These are phyloP conservation scores for Yponomeuta cagnagella DNA, from an alignment of 2,888 invertebrate species.

Conservation along the genomic window DNA sequence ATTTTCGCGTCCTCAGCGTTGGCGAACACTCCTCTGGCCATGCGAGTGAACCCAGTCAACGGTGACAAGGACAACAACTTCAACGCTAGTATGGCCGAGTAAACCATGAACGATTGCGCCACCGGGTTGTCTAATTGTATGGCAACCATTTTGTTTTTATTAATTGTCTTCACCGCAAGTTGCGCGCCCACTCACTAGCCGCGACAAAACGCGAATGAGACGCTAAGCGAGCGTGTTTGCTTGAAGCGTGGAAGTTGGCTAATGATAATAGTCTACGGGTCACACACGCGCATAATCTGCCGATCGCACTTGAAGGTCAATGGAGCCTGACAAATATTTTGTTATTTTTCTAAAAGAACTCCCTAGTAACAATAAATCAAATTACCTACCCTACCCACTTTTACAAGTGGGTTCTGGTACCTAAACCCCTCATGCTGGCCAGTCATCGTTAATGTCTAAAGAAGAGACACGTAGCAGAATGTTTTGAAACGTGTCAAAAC, in stretches of 20 bases:
- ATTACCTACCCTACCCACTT: too few relatives aligned
- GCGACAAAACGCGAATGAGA: conserved; percentile 5
- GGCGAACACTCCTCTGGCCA: conserved; percentile 19
- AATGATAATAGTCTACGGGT: too few relatives aligned
- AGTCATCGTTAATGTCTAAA: too few relatives aligned
- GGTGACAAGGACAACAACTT: conserved; percentile 15
- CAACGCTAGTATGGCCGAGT: conserved; percentile 16
- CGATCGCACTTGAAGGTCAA: too few relatives aligned
- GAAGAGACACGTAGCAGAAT: too few relatives aligned
- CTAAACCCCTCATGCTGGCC: too few relatives aligned
- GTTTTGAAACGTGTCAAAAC: too few relatives aligned
- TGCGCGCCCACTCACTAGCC: conserved; percentile 1
- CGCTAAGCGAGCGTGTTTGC: background rate
- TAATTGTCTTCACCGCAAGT: background rate
- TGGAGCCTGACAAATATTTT: too few relatives aligned
- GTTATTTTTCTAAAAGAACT: too few relatives aligned
- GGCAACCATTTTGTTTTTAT: conserved; percentile 33
- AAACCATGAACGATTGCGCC: conserved; percentile 48
- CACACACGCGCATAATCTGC: too few relatives aligned
- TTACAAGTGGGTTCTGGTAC: too few relatives aligned
- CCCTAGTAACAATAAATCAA: too few relatives aligned
- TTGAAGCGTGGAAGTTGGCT: background rate
- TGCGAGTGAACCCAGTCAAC: conserved; percentile 13
- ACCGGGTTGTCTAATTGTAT: conserved; percentile 37
- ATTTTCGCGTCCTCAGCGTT: conserved; percentile 21